phyloP scores from a whole-genome alignment of 64 coral and sea anemone genomes.

The Montipora capricornis region DNA sequence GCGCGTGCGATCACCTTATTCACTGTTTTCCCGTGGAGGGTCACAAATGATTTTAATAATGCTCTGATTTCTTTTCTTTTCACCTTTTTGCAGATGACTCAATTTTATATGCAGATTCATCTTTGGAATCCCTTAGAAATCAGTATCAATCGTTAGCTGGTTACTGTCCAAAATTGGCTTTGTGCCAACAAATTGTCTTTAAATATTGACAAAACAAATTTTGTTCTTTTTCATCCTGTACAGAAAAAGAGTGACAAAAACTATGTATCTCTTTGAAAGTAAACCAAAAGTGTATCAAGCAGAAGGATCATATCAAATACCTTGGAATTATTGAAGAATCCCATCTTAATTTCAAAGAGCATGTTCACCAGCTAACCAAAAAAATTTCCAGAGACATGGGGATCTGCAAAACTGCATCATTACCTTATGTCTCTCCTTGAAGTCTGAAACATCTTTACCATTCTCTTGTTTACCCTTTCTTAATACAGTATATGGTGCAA shows the following conservation, averaged over 20 bases:
- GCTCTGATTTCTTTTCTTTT: neutral
- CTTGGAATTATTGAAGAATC: neutral
- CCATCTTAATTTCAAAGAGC: neutral
- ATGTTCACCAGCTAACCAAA: neutral
- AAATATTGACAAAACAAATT: neutral
- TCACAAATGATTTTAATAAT: neutral
- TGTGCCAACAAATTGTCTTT: neutral
- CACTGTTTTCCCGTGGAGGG: neutral
- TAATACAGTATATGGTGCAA: neutral
- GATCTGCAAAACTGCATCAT: neutral
- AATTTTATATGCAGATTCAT: neutral
- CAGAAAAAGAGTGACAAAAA: neutral
- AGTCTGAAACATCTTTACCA: neutral
- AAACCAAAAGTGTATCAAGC: neutral
- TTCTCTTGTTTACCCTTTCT: neutral
- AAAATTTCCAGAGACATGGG: neutral
- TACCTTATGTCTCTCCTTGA: neutral
- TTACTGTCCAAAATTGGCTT: neutral
- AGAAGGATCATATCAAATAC: neutral
- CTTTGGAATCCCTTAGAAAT: neutral
- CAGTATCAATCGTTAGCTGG: neutral
- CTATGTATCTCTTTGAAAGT: neutral
- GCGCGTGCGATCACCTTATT: no score
- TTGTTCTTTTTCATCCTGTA: neutral
- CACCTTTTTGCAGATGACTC: neutral